Percentiles rank a stretch among this genome's conserved stretches.
Evolutionary conservation across 2,113 vertebrate species (phyloP).

Genomic region (Origma solitaria): DNA sequence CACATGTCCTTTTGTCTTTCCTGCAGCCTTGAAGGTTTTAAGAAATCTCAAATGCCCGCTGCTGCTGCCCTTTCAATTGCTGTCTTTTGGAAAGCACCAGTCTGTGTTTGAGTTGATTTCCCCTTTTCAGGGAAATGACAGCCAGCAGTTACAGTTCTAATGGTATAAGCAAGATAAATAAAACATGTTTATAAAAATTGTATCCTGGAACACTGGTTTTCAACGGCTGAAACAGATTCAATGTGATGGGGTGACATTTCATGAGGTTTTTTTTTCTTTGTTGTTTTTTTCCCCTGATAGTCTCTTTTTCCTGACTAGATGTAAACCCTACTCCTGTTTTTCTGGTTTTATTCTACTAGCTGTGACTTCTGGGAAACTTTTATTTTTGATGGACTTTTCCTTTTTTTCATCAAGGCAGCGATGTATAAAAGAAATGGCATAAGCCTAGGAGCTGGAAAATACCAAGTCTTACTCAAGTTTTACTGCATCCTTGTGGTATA

Average conservation of each 20-base stretch:
- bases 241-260: conserved; percentile 3
- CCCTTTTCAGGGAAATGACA: conserved; percentile 77
- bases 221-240: conserved; percentile 55
- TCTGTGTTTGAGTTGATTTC: conserved; percentile 76
- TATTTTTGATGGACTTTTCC: conserved; percentile 1
- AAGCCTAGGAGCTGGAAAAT: conserved; percentile 38
- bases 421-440: conserved; percentile 19
- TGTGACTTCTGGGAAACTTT: conserved; percentile 14
- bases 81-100: conserved; percentile 82
- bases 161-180: conserved; percentile 77
- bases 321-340: background rate
- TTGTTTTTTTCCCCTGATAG: fast-evolving
- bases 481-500: background rate
- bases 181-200: conserved; percentile 79
- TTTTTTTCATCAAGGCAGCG: conserved; percentile 29
- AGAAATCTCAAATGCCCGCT: conserved; percentile 73
- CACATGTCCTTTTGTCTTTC: conserved; percentile 68
- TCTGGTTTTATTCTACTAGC: background rate
- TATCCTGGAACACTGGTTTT: conserved; percentile 77
- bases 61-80: conserved; percentile 78
- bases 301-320: background rate
- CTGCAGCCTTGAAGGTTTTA: conserved; percentile 77
- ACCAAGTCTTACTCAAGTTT: conserved; percentile 5
- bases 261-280: background rate
- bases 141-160: conserved; percentile 74